Conservation (phyloP, 2,113 vertebrate species). For the Sturnus vulgaris region DNA sequence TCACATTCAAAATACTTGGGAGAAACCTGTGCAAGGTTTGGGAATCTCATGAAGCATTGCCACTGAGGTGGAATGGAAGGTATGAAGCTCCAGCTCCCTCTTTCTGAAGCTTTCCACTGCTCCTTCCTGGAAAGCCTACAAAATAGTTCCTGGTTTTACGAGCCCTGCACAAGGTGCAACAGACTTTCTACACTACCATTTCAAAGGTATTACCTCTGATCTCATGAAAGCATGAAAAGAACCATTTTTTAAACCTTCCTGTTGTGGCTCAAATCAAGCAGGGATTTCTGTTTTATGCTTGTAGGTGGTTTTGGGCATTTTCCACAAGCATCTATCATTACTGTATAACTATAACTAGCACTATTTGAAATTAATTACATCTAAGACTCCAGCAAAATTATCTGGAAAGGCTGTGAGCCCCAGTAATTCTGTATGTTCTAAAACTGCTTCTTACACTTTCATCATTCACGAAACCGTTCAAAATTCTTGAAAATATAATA, state of each 20-base stretch:
- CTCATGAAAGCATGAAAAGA: background rate
- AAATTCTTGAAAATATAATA: constrained; percentile 44
- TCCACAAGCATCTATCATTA: background rate
- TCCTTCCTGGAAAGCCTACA: background rate
- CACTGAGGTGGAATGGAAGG: background rate
- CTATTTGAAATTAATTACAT: background rate
- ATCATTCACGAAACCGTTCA: constrained; percentile 6
- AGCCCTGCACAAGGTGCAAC: background rate
- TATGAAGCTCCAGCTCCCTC: background rate
- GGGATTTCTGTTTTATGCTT: background rate
- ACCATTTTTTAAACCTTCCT: background rate
- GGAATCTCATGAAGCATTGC: background rate
- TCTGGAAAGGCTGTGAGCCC: background rate
- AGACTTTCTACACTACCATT: background rate
- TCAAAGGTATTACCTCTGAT: background rate
- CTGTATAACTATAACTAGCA: background rate
- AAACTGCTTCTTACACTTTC: background rate
- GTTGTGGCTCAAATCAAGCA: background rate
- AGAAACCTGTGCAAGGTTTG: background rate
- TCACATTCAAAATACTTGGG: background rate
- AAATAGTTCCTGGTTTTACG: background rate
- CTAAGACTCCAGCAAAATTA: background rate
- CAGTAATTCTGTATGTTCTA: background rate
- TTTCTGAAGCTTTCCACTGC: background rate
- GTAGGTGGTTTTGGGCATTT: background rate